A percentile compares a stretch with the other conserved stretches of the same genome.
phyloP scores from a whole-genome alignment of 2,888 invertebrate genomes.

The Polyploca ridens region DNA sequence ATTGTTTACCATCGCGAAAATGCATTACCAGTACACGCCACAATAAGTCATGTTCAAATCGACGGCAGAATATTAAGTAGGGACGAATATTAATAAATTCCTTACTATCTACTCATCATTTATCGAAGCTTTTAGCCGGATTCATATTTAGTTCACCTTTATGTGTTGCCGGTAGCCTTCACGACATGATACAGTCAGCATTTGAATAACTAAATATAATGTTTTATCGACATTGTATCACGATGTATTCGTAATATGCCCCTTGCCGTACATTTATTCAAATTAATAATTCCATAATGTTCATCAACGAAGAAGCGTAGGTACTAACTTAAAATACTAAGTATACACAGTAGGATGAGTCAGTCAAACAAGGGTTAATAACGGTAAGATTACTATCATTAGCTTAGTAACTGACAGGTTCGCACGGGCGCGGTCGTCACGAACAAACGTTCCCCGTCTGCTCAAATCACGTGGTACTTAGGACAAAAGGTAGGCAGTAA shows the following conservation, averaged over 20 bases:
- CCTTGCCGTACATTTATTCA: constrained; percentile 38
- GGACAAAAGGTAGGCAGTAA: constrained; percentile 12
- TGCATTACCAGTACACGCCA: constrained; percentile 44
- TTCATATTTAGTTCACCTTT: constrained; percentile 38
- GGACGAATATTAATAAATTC: constrained; percentile 14
- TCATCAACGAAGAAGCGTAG: not conserved
- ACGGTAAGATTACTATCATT: constrained; percentile 30
- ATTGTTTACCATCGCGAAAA: constrained; percentile 57
- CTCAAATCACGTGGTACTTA: constrained; percentile 24
- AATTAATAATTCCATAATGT: constrained; percentile 35
- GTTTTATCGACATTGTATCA: constrained; percentile 35
- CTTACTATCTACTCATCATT: not conserved
- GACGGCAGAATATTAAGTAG: constrained; percentile 43
- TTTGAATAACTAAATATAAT: constrained; percentile 51
- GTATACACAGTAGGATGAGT: constrained; percentile 7
- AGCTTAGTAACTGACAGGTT: constrained; percentile 21
- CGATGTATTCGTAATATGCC: constrained; percentile 36
- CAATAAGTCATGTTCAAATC: constrained; percentile 44
- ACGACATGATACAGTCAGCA: constrained; percentile 41
- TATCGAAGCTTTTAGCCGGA: constrained; percentile 24
- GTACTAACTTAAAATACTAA: not conserved
- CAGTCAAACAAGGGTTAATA: constrained; percentile 25
- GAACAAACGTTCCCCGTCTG: constrained; percentile 32
- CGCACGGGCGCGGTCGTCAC: constrained; percentile 44
- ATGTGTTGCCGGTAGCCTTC: constrained; percentile 45